These are phyloP conservation scores for Cheilosia variabilis DNA, from an alignment of 2,888 invertebrate species.

Conservation along the genomic window DNA sequence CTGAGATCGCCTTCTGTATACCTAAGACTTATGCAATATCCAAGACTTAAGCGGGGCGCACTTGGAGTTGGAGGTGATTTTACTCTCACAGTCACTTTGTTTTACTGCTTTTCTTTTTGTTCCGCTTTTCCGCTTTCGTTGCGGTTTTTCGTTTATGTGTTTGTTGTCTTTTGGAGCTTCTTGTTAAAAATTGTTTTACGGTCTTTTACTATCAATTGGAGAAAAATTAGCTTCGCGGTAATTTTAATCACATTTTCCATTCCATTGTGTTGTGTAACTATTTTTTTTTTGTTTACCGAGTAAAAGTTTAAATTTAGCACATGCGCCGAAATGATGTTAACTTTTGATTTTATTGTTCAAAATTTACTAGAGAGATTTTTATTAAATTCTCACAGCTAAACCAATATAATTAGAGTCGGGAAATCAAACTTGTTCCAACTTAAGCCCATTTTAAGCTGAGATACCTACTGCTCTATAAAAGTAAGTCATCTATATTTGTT, in stretches of 20 bases:
- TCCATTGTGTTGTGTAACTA: conserved; percentile 16
- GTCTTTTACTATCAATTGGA: conserved; percentile 25
- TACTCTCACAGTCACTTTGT: conserved; percentile 30
- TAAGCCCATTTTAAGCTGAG: too few relatives aligned
- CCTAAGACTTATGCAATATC: conserved; percentile 62
- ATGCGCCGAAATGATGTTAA: neutral
- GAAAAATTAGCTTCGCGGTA: conserved; percentile 30
- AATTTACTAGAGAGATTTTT: neutral
- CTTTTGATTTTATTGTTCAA: neutral
- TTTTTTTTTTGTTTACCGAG: neutral
- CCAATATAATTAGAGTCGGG: too few relatives aligned
- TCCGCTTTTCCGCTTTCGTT: conserved; percentile 23
- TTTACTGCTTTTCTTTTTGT: conserved; percentile 9
- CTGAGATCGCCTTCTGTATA: conserved; percentile 42
- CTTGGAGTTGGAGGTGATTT: conserved; percentile 15
- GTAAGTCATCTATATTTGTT: too few relatives aligned
- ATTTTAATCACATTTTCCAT: conserved; percentile 25
- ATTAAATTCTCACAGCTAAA: neutral
- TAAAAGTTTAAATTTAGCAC: conserved; percentile 6
- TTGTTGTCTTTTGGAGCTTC: conserved; percentile 20
- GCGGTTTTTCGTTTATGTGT: conserved; percentile 13
- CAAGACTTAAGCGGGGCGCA: conserved; percentile 29
- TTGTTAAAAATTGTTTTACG: conserved; percentile 21
- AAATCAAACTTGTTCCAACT: too few relatives aligned
- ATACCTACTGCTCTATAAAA: too few relatives aligned